Conservation (phyloP, 2,888 invertebrate species). For the Drosophila emarginata region DNA sequence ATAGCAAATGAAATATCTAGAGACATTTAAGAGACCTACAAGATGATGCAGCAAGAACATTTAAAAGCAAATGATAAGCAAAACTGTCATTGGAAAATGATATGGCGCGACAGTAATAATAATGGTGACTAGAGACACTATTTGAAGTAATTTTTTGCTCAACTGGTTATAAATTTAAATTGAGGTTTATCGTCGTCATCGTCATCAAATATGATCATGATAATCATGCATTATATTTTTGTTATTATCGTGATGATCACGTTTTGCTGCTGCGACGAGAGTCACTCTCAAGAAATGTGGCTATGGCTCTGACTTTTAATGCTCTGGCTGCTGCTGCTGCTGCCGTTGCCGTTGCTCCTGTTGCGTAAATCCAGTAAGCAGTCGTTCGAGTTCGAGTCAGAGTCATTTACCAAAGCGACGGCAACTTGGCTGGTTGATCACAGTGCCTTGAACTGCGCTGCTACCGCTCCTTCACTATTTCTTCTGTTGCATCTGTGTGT, state of each 20-base stretch:
- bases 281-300: constrained; percentile 46
- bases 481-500: constrained; percentile 19
- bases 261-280: constrained; percentile 36
- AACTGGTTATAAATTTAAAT: constrained; percentile 68
- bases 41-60: constrained; percentile 39
- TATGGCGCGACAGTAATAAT: constrained; percentile 9
- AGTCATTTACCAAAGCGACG: constrained; percentile 53
- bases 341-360: constrained; percentile 55
- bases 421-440: constrained; percentile 44
- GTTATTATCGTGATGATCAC: constrained; percentile 66
- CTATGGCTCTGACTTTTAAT: constrained; percentile 21
- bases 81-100: constrained; percentile 64
- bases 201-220: constrained; percentile 7
- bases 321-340: too few species aligned
- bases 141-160: constrained; percentile 28
- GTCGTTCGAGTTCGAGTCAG: constrained; percentile 50
- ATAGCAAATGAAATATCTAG: constrained; percentile 35
- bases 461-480: constrained; percentile 11
- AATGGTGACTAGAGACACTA: constrained; percentile 14
- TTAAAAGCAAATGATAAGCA: constrained; percentile 73
- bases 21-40: constrained; percentile 24
- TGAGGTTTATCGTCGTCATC: constrained; percentile 38
- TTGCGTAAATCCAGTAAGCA: constrained; percentile 76
- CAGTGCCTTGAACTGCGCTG: not conserved
- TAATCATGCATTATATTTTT: constrained; percentile 40